Conservation (phyloP, 2,888 invertebrate species). For the Theretra japonica region DNA sequence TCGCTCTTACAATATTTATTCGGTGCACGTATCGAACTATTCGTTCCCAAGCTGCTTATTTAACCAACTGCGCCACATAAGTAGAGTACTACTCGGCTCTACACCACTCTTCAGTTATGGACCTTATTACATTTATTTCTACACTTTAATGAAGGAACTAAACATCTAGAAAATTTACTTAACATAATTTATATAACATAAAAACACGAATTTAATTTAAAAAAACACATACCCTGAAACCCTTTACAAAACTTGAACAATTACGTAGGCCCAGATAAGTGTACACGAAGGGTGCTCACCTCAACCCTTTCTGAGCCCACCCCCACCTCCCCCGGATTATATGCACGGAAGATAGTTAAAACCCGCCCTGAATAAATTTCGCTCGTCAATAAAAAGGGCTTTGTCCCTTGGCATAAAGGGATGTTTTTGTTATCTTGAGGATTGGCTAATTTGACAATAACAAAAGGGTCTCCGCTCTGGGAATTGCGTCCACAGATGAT, state of each 20-base stretch:
- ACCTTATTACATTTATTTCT: too few species aligned
- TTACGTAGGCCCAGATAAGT: conserved; percentile 51
- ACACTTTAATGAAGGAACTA: too few species aligned
- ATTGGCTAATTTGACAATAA: conserved; percentile 85
- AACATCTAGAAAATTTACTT: too few species aligned
- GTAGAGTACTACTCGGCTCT: too few species aligned
- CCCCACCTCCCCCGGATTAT: conserved; percentile 66
- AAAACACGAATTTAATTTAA: conserved; percentile 5
- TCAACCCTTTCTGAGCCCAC: conserved; percentile 39
- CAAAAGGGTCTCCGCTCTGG: conserved; percentile 79
- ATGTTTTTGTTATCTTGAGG: conserved; percentile 85
- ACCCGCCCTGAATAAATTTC: conserved; percentile 79
- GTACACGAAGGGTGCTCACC: conserved; percentile 50
- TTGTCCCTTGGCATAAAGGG: conserved; percentile 78
- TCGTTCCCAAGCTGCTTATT: too few species aligned
- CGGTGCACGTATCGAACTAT: too few species aligned
- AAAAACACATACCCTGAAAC: conserved; percentile 32
- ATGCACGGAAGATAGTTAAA: conserved; percentile 79
- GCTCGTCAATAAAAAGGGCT: conserved; percentile 80
- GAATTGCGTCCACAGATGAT: conserved; percentile 72
- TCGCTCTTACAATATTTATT: too few species aligned
- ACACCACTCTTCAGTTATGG: too few species aligned
- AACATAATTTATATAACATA: background rate
- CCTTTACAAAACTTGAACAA: conserved; percentile 43
- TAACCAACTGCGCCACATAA: too few species aligned